phyloP scores from a whole-genome alignment of 2,797 vertebrate species.

The Arremon aurantiirostris region DNA sequence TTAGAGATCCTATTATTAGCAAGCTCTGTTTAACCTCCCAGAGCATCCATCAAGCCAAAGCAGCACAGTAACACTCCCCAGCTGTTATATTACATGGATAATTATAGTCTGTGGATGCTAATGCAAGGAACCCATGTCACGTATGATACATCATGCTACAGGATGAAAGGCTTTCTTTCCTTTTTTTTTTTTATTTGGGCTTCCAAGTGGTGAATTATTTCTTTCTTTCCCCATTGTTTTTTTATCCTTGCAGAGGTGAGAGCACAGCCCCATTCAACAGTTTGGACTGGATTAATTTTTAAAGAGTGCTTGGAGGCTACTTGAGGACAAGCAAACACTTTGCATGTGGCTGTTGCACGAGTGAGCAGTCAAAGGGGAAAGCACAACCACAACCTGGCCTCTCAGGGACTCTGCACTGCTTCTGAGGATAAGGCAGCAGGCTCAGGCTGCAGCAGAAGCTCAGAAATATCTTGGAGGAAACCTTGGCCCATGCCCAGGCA shows the following conservation, averaged over 20 bases:
- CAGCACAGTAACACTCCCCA: background rate
- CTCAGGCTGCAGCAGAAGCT: background rate
- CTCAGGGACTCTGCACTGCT: background rate
- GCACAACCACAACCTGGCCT: background rate
- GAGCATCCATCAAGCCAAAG: background rate
- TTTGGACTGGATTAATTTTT: background rate
- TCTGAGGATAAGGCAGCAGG: background rate
- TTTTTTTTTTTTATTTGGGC: background rate
- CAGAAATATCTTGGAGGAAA: background rate
- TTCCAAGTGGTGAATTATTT: conserved; percentile 1
- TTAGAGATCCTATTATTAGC: conserved; percentile 13
- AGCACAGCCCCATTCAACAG: background rate
- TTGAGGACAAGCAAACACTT: background rate
- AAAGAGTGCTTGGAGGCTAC: background rate
- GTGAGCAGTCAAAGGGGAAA: background rate
- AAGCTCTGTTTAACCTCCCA: conserved; percentile 35
- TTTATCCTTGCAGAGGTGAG: background rate
- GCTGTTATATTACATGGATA: conserved; percentile 33
- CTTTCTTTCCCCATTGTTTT: background rate
- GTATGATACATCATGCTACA: background rate
- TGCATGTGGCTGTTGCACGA: background rate
- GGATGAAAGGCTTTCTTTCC: background rate
- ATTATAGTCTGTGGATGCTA: conserved; percentile 39
- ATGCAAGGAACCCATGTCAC: conserved; percentile 8
- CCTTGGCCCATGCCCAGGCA: background rate